phyloP scores from a whole-genome alignment of 1,140 invertebrate species.

The silkworm (Bombyx mori) region ASM3026992v2 NC_085135.1:867501-868000 shows the following conservation, averaged over 20 bases:
- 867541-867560: constrained; percentile 18
- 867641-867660: constrained; percentile 14
- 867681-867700: constrained; percentile 19
- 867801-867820: constrained; percentile 22
- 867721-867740: constrained; percentile 18
- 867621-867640: constrained; percentile 12
- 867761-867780: constrained; percentile 22
- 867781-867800: constrained; percentile 17
- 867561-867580: constrained; percentile 17
- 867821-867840: constrained; percentile 20
- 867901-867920: constrained; percentile 7
- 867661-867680: constrained; percentile 20
- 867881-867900: constrained; percentile 16
- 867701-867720: constrained; percentile 27
- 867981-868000: constrained; percentile 7
- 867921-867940: constrained; percentile 9
- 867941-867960: constrained; percentile 5
- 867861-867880: constrained; percentile 19
- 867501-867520: constrained; percentile 10
- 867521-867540: constrained; percentile 19
- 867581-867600: constrained; percentile 17
- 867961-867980: constrained; percentile 6
- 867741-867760: constrained; percentile 17
- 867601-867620: constrained; percentile 29
- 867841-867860: constrained; percentile 13